phyloP scores from a whole-genome alignment of 2,797 vertebrate genomes.

The Sebastes reedi region DNA sequence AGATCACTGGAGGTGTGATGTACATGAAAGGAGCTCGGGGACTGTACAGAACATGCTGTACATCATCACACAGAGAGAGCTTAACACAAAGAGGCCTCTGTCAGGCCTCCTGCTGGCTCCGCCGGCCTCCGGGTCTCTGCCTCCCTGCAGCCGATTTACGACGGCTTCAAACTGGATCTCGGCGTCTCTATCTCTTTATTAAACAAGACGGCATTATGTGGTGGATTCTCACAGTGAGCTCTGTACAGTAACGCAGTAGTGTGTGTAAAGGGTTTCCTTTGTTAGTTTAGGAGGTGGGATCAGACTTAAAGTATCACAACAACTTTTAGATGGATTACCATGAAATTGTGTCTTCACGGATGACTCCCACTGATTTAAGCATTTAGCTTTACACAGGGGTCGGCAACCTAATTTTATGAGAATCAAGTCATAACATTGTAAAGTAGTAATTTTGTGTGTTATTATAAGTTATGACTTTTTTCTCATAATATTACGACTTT shows the following conservation, averaged over 20 bases:
- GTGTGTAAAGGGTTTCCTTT: neutral
- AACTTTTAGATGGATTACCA: too few species aligned
- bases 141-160: neutral
- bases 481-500: too few species aligned
- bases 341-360: too few species aligned
- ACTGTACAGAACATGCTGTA: constrained; percentile 33
- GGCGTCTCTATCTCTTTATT: neutral
- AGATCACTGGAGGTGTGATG: constrained; percentile 39
- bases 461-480: too few species aligned
- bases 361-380: too few species aligned
- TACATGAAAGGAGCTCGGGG: constrained; percentile 3
- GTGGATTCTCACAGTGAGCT: neutral
- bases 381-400: too few species aligned
- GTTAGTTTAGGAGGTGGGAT: neutral
- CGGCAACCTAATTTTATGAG: too few species aligned
- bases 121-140: neutral
- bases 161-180: neutral
- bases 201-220: neutral
- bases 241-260: neutral
- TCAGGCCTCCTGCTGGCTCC: neutral
- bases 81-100: constrained; percentile 24
- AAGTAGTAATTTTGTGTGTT: too few species aligned
- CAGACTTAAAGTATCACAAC: too few species aligned
- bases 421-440: too few species aligned
- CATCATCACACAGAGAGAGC: neutral